Percentiles rank a stretch among this genome's conserved stretches.
Conservation (phyloP, 2,797 vertebrate genomes). For the Oryzias sinensis region DNA sequence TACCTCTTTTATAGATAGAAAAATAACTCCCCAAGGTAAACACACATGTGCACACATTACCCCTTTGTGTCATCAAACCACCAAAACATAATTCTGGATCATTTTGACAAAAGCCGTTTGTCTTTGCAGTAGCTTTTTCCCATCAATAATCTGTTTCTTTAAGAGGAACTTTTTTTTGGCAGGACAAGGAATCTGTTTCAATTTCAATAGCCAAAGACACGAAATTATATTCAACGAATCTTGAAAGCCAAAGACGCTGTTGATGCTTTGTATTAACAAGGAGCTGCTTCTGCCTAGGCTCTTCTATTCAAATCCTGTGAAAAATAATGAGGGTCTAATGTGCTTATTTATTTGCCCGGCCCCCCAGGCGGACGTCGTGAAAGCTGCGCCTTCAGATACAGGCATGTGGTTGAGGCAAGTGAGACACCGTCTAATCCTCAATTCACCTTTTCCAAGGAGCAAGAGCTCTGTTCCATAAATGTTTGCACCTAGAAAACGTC, state of each 20-base stretch:
- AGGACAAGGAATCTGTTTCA: slow-evolving; percentile 6
- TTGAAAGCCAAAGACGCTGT: slow-evolving; percentile 32
- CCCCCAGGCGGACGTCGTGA: slow-evolving; percentile 2
- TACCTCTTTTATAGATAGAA: slow-evolving; percentile 32
- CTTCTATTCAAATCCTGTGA: slow-evolving; percentile 30
- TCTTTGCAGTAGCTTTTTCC: slow-evolving; percentile 2
- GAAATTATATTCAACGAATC: slow-evolving; percentile 52
- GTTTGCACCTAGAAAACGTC: slow-evolving; percentile 23
- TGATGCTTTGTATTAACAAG: slow-evolving; percentile 56
- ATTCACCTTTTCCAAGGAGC: slow-evolving; percentile 17
- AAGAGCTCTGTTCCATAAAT: slow-evolving; percentile 32
- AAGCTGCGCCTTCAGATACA: slow-evolving; percentile 15
- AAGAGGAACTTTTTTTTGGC: neutral
- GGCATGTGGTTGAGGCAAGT: slow-evolving; percentile 6
- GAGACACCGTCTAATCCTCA: slow-evolving; percentile 18
- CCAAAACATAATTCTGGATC: slow-evolving; percentile 10
- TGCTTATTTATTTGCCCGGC: slow-evolving; percentile 53
- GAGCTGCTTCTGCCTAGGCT: slow-evolving; percentile 27
- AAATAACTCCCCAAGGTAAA: slow-evolving; percentile 41
- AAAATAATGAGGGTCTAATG: slow-evolving; percentile 58
- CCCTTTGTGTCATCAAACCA: slow-evolving; percentile 5
- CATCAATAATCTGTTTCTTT: slow-evolving; percentile 10
- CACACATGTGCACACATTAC: slow-evolving; percentile 13
- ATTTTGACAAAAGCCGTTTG: slow-evolving; percentile 20
- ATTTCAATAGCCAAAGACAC: slow-evolving; percentile 34